A percentile compares a stretch with the other conserved stretches of the same genome.
Conservation (phyloP, 2,113 vertebrate genomes). For the Furnarius figulus region DNA sequence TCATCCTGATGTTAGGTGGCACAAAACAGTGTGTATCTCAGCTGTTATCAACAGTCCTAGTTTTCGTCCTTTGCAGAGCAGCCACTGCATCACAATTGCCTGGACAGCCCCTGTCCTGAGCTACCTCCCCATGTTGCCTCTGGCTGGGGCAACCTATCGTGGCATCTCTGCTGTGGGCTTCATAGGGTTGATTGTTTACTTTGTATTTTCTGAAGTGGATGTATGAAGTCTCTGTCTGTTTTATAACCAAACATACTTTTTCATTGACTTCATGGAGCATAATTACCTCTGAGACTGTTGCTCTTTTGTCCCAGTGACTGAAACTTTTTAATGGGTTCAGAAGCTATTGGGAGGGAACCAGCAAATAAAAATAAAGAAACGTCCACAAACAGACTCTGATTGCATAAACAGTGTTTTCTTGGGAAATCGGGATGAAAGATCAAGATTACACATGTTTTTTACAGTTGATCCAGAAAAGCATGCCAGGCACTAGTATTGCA, state of each 20-base stretch:
- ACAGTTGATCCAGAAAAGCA: background rate
- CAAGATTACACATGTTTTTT: conserved; percentile 21
- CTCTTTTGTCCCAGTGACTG: background rate
- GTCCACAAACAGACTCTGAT: background rate
- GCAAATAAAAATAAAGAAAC: conserved; percentile 17
- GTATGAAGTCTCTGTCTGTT: background rate
- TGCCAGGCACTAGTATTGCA: background rate
- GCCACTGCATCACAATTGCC: background rate
- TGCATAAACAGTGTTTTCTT: conserved; percentile 41
- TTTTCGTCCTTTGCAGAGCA: background rate
- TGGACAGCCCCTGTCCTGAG: background rate
- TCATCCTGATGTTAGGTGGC: background rate
- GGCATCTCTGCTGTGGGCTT: background rate
- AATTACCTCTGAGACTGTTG: background rate
- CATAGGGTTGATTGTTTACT: background rate
- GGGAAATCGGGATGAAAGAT: conserved; percentile 44
- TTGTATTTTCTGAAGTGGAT: background rate
- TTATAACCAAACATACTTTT: background rate
- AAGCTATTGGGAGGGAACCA: background rate
- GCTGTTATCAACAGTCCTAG: background rate
- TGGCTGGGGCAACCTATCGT: rapidly evolving
- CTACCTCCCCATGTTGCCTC: rapidly evolving
- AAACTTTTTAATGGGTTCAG: background rate
- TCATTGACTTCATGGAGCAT: background rate
- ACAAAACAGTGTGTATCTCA: background rate